A percentile compares a stretch with the other conserved stretches of the same genome.
Evolutionary conservation across 2,888 invertebrate species (phyloP).

Genomic region (Folsomia manolachei): DNA sequence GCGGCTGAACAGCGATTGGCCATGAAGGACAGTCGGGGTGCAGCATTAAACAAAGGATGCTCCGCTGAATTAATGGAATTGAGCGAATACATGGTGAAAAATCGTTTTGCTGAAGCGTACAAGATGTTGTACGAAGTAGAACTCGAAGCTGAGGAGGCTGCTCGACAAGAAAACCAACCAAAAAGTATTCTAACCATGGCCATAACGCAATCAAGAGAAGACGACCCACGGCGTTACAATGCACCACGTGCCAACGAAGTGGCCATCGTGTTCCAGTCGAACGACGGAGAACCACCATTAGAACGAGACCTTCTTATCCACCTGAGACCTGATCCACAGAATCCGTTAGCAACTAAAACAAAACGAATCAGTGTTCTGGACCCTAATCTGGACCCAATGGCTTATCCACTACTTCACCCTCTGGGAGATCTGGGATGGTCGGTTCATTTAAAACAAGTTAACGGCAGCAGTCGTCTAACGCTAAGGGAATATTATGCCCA

Average conservation of each 20-base stretch:
- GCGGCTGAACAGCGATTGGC: slow-evolving; percentile 17
- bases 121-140: slow-evolving; percentile 44
- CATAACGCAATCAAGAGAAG: neutral
- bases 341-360: neutral
- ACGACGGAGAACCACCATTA: slow-evolving; percentile 44
- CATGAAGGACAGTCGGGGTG: slow-evolving; percentile 1
- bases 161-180: neutral
- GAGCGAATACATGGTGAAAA: slow-evolving; percentile 1
- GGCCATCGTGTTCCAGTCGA: slow-evolving; percentile 36
- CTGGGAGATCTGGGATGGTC: slow-evolving; percentile 43
- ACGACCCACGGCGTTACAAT: slow-evolving; percentile 39
- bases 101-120: slow-evolving; percentile 40
- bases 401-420: slow-evolving; percentile 47
- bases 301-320: slow-evolving; percentile 40
- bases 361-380: slow-evolving; percentile 28
- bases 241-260: slow-evolving; percentile 37
- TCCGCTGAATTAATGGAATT: too few species aligned
- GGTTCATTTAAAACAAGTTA: neutral
- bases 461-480: neutral
- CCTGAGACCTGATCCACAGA: neutral
- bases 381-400: slow-evolving; percentile 46
- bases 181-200: neutral
- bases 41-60: neutral
- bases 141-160: slow-evolving; percentile 16
- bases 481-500: slow-evolving; percentile 33